Evolutionary conservation across 2,113 vertebrate genomes (phyloP), one percentile per base, ranked within the genome.

Genomic region (Myrmecobius fasciatus): DNA sequence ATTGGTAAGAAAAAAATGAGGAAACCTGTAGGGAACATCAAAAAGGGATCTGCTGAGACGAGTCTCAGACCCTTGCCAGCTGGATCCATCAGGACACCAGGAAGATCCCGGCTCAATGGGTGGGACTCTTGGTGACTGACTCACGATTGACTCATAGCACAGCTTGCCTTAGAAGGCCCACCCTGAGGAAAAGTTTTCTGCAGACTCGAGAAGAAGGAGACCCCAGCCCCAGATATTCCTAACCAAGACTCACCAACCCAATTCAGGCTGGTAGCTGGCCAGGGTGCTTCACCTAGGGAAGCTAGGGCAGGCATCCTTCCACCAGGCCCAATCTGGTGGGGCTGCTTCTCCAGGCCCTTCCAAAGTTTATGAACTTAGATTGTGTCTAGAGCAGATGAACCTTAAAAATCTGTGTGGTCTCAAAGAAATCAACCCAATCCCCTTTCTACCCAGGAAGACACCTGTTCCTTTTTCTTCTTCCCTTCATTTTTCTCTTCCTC

Each of bases 51-150:
- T 96, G 94, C 97, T 97, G 97, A 98, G 97, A 96, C 96, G 95
- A 10, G 97, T 97, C 97, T 97, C 97, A 96, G 26, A 96, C 91
- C 52, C 91, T 97, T 96, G 97, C 97, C 97, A 98, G 97, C 95
- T 96, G 97, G 95, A 93, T 93, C 95, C 97, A 97, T 97, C 96
- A 97, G 97, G 97, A 98, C 96, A 95, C 92, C 93, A 97, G 91
- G 91, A 52, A 96, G 96, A 95, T 96, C 95, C 56, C 92, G 56
- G 96, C 91, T 89, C 12, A 48, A 46, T 48, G 49, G 43, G 89
- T 36, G 22, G 96, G 95, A 96, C 90, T 92, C 31, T 36, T 89
- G 92, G 56, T 43, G 89, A 53, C 95, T 97, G 95, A 97, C 94
- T 94, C 95, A 97, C 96, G 95, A 92, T n/a, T 53, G 90, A 89